phyloP scores from a whole-genome alignment of 2,113 vertebrate genomes.

The Equus przewalskii region DNA sequence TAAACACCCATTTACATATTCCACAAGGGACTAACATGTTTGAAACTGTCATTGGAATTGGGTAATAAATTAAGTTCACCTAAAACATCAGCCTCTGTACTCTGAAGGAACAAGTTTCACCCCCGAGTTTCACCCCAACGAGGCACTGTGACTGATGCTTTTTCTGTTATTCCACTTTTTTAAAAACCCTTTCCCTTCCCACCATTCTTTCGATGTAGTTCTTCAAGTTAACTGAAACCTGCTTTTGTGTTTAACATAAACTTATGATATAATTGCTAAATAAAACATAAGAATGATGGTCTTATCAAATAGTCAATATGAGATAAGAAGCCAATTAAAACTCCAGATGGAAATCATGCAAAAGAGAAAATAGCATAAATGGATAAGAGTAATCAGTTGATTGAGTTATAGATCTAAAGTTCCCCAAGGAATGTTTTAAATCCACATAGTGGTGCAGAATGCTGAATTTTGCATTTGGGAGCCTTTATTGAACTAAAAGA shows the following conservation, averaged over 20 bases:
- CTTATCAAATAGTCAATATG: constrained; percentile 59
- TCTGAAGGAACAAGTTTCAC: not conserved
- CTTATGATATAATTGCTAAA: constrained; percentile 47
- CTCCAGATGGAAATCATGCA: not conserved
- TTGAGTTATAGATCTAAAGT: constrained; percentile 33
- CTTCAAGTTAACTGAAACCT: not conserved
- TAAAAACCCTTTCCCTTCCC: not conserved
- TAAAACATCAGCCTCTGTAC: not conserved
- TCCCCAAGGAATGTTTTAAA: constrained; percentile 54
- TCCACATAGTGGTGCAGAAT: not conserved
- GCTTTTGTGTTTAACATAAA: constrained; percentile 12
- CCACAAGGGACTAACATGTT: not conserved
- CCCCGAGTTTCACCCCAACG: not conserved
- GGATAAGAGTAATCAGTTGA: constrained; percentile 53
- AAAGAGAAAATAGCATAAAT: not conserved
- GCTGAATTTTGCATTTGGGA: constrained; percentile 50
- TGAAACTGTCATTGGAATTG: not conserved
- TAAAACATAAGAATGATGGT: constrained; percentile 54
- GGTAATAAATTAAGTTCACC: not conserved
- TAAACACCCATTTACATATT: not conserved
- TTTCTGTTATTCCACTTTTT: not conserved
- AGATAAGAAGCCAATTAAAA: constrained; percentile 66
- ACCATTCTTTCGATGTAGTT: not conserved
- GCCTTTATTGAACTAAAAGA: constrained; percentile 47
- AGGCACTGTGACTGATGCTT: not conserved